These are phyloP conservation scores for Esox masquinongy DNA, from an alignment of 2,797 vertebrate genomes.

Conservation along the genomic window DNA sequence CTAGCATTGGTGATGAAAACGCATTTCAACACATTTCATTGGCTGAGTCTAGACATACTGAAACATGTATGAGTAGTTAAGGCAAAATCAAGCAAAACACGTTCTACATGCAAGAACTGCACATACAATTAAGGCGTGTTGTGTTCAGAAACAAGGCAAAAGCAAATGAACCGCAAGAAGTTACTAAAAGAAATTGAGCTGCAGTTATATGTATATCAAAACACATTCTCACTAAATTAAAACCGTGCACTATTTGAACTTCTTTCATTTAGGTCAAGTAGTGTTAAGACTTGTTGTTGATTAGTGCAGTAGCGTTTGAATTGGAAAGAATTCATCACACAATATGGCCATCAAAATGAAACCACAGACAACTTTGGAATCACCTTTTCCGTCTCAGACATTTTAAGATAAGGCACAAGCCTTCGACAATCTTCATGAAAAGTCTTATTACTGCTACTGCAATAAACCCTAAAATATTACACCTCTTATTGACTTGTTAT, in stretches of 20 bases:
- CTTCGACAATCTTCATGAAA: slow-evolving; percentile 30
- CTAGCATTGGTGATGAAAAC: slow-evolving; percentile 17
- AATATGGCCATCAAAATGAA: not conserved
- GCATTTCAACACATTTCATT: slow-evolving; percentile 56
- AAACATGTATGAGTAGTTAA: slow-evolving; percentile 43
- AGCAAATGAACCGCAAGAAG: slow-evolving; percentile 39
- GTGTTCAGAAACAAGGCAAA: slow-evolving; percentile 41
- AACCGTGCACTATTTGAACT: slow-evolving; percentile 38
- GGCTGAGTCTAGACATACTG: slow-evolving; percentile 40
- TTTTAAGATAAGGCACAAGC: slow-evolving; percentile 61
- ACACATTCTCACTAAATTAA: slow-evolving; percentile 10
- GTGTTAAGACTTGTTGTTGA: not conserved
- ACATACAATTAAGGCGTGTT: slow-evolving; percentile 53
- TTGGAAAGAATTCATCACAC: not conserved
- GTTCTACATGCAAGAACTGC: slow-evolving; percentile 23
- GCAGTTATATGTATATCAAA: slow-evolving; percentile 8
- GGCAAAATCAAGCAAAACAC: slow-evolving; percentile 46
- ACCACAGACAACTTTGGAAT: not conserved
- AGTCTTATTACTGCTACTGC: slow-evolving; percentile 9
- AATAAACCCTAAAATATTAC: slow-evolving; percentile 26
- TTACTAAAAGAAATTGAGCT: slow-evolving; percentile 47
- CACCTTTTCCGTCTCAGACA: not conserved
- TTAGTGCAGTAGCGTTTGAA: slow-evolving; percentile 21
- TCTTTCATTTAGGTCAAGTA: not conserved
- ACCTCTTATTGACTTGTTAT: not conserved